These are phyloP conservation scores for Leptodactylus fallax DNA, from an alignment of 2,797 vertebrate genomes.

Conservation along the genomic window DNA sequence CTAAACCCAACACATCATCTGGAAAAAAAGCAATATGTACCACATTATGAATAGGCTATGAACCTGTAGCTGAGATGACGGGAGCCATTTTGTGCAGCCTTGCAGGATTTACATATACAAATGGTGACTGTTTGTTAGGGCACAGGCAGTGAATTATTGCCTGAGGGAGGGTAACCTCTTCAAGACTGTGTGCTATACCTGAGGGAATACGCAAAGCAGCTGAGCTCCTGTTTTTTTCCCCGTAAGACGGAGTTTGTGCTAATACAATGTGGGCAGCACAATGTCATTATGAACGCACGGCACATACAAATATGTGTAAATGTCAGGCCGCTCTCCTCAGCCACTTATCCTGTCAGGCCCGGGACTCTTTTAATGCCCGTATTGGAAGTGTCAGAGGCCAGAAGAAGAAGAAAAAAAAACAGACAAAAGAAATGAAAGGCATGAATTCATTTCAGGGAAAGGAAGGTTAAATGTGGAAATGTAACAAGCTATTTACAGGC, in stretches of 20 bases:
- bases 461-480: conserved; percentile 10
- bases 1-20: too few relatives aligned
- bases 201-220: conserved; percentile 57
- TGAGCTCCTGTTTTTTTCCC: conserved; percentile 57
- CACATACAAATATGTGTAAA: conserved; percentile 62
- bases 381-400: conserved; percentile 52
- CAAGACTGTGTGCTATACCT: conserved; percentile 37
- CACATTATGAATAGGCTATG: conserved; percentile 92
- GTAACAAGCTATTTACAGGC: not conserved
- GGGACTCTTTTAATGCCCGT: conserved; percentile 15
- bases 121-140: conserved; percentile 66
- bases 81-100: conserved; percentile 83
- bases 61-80: conserved; percentile 87
- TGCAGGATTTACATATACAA: conserved; percentile 75
- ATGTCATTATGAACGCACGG: conserved; percentile 51
- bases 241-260: conserved; percentile 32
- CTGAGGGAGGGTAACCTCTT: conserved; percentile 59
- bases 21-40: conserved; percentile 75
- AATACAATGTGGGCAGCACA: conserved; percentile 44
- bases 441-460: conserved; percentile 27
- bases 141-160: conserved; percentile 50
- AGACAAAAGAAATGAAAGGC: not conserved
- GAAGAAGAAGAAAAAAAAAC: not conserved
- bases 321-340: conserved; percentile 46
- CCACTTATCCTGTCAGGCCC: conserved; percentile 29